phyloP scores from a whole-genome alignment of 2,113 vertebrate species.

The Callipepla squamata region DNA sequence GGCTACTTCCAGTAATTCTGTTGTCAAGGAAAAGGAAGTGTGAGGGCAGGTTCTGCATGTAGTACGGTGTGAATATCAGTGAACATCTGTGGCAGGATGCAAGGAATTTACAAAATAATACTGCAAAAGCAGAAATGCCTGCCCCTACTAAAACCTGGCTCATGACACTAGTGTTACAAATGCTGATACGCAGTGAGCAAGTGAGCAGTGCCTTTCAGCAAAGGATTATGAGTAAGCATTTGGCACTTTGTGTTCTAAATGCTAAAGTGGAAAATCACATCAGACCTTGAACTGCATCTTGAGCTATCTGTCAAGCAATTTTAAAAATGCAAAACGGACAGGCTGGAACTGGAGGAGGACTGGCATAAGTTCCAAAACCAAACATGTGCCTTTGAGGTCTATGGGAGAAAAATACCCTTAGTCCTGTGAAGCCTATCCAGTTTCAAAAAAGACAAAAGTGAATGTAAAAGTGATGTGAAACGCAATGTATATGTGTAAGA shows the following conservation, averaged over 20 bases:
- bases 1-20: not conserved
- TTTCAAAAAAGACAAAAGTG: not conserved
- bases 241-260: not conserved
- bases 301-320: not conserved
- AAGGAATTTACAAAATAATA: rapidly evolving
- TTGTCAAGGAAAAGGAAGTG: not conserved
- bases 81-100: not conserved
- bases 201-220: not conserved
- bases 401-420: not conserved
- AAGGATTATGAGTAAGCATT: not conserved
- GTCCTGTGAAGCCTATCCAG: not conserved
- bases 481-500: rapidly evolving
- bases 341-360: not conserved
- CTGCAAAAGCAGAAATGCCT: not conserved
- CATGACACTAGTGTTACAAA: not conserved
- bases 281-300: not conserved
- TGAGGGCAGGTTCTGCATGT: not conserved
- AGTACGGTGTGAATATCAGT: not conserved
- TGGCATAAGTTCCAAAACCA: not conserved
- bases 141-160: not conserved
- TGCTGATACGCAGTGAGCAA: not conserved
- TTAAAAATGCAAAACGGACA: not conserved
- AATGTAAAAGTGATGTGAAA: not conserved
- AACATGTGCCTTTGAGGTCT: not conserved
- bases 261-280: not conserved